Base-by-base conservation (phyloP, 2,888 invertebrate genomes). In the Melinaea menophilus region DNA sequence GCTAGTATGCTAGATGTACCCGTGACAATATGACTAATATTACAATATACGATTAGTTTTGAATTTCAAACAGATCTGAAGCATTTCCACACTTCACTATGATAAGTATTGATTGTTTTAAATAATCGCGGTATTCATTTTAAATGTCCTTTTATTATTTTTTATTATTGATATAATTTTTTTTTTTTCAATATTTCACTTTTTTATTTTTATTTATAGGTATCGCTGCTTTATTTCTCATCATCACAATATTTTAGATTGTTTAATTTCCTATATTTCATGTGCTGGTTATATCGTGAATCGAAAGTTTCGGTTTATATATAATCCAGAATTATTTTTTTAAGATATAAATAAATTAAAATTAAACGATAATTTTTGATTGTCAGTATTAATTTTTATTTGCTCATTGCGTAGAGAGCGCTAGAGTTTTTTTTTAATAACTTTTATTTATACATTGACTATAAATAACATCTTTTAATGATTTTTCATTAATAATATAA, bases 351-450 rank as follows among this genome's bases (percentile, higher is more conserved):
- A 9, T 41, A 9, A 22, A 31, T 9, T 31, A 11, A 51, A 51
- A 31, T 51, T 11, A 51, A 31, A 31, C 31, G 22, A 31, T 31
- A 7, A 31, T 51, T 51, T 48, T 51, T 22, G 2, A 51, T 51
- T 31, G 51, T 51, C 51, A 51, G 51, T 51, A 51, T 51, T 51
- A 51, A 41, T 51, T 51, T 31, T 51, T 51, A 31, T 51, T 51
- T 31, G 51, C 51, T 51, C 51, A 51, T 51, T 31, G 3, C 11
- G 11, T 51, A 51, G 51, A 31, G 31, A 31, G 31, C 48, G 48
- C 31, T 41, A 41, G 41, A 7, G 9, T 9, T 51, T 46, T 51
- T 31, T 31, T 51, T 31, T 31, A 51, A 48, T 48, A 48, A 13
- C 31, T 51, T 51, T 41, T 41, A 41, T 41, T 41, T 41, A 9